These are phyloP conservation scores for Cryptomyrus ogoouensis DNA, from an alignment of 2,113 vertebrate species.

Conservation along the genomic window DNA sequence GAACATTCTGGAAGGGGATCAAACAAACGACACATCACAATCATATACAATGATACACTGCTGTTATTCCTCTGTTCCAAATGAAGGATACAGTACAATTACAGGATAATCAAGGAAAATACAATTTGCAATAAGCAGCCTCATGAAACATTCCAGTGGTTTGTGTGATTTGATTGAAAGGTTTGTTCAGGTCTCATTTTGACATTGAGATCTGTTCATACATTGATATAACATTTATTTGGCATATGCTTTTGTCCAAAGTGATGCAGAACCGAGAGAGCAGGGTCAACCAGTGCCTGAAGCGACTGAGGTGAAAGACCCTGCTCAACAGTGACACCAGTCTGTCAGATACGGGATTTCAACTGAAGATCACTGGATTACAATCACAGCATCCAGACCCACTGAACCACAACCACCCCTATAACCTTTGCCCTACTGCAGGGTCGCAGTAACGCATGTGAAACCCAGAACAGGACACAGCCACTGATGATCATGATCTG, in stretches of 20 bases:
- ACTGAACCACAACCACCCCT: neutral
- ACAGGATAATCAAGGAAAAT: neutral
- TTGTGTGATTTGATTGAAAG: neutral
- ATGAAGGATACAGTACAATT: neutral
- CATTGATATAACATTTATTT: neutral
- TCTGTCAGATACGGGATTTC: neutral
- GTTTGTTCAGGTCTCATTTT: neutral
- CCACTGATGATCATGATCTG: neutral
- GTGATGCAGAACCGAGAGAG: neutral
- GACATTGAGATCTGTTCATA: neutral
- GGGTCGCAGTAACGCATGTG: neutral
- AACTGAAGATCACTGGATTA: neutral
- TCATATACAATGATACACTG: neutral
- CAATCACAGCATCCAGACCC: neutral
- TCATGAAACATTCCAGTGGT: neutral
- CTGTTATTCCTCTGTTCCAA: neutral
- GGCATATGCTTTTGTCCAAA: neutral
- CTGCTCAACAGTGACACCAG: neutral
- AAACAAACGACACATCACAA: neutral
- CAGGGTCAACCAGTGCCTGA: neutral
- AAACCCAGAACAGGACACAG: neutral
- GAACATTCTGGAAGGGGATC: neutral
- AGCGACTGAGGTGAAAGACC: neutral
- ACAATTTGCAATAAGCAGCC: neutral
- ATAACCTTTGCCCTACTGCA: neutral